Percentiles rank a stretch among this genome's conserved stretches.
phyloP scores from a whole-genome alignment of 2,113 vertebrate species.

The Thymallus thymallus region DNA sequence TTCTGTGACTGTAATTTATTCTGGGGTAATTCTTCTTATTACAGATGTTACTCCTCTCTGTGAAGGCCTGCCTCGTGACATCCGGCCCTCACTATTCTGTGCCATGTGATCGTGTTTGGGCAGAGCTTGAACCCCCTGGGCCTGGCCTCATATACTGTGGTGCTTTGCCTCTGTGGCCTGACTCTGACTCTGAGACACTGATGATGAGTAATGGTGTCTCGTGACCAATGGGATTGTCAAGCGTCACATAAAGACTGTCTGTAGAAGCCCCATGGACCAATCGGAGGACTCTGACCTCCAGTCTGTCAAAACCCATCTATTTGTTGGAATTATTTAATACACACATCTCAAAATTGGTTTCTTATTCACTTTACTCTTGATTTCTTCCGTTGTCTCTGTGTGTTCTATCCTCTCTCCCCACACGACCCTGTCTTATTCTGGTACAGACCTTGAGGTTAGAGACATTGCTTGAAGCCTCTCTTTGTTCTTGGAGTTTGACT shows the following conservation, averaged over 20 bases:
- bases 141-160: constrained; percentile 50
- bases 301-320: constrained; percentile 21
- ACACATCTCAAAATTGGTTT: background rate
- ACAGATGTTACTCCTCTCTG: constrained; percentile 53
- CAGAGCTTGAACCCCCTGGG: constrained; percentile 25
- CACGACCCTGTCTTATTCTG: constrained; percentile 24
- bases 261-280: constrained; percentile 19
- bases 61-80: constrained; percentile 33
- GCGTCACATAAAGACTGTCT: constrained; percentile 31
- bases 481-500: too few species aligned
- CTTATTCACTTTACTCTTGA: background rate
- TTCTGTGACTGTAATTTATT: constrained; percentile 77
- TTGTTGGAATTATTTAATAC: background rate
- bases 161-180: constrained; percentile 54
- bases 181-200: constrained; percentile 16
- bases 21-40: constrained; percentile 55
- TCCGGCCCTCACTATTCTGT: constrained; percentile 36
- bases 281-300: constrained; percentile 27
- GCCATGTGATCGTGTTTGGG: constrained; percentile 54
- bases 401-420: constrained; percentile 1
- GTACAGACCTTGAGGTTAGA: constrained; percentile 46
- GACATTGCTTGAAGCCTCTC: constrained; percentile 9
- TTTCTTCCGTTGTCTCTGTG: constrained; percentile 18
- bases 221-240: constrained; percentile 40
- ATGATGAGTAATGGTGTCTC: constrained; percentile 23